Evolutionary conservation across 2,797 vertebrate genomes (phyloP).

Genomic region (Emys orbicularis): DNA sequence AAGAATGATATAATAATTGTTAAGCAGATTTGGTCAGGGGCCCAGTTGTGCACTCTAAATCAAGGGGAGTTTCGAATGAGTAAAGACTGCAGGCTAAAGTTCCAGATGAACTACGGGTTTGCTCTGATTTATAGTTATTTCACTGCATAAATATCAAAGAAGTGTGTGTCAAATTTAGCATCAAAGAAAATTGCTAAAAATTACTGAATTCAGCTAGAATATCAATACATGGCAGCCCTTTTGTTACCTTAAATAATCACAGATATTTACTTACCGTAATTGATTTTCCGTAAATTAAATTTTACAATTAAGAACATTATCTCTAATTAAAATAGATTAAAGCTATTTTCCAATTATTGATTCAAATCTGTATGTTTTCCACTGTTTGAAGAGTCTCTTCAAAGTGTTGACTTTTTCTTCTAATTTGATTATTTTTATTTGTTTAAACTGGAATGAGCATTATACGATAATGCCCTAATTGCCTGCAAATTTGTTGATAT

Average conservation of each 20-base stretch:
- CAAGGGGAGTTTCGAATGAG: not conserved
- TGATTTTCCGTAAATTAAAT: not conserved
- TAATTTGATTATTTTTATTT: not conserved
- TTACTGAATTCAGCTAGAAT: not conserved
- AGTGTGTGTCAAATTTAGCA: not conserved
- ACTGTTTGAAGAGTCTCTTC: not conserved
- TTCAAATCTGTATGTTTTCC: not conserved
- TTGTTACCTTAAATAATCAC: not conserved
- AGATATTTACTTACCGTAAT: not conserved
- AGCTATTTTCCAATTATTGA: not conserved
- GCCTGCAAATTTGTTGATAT: not conserved
- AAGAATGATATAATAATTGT: slow-evolving; percentile 10
- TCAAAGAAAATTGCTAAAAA: not conserved
- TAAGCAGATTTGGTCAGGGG: not conserved
- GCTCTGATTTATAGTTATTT: slow-evolving; percentile 21
- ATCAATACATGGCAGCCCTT: not conserved
- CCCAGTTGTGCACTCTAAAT: slow-evolving; percentile 11
- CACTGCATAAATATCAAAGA: slow-evolving; percentile 20
- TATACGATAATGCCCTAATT: not conserved
- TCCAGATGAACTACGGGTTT: not conserved
- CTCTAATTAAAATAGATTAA: not conserved
- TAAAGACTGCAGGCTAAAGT: not conserved
- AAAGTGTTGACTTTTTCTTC: not conserved
- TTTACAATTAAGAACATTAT: not conserved
- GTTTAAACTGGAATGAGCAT: not conserved